phyloP scores from a whole-genome alignment of 2,113 vertebrate species.

The Gracilinanus agilis region DNA sequence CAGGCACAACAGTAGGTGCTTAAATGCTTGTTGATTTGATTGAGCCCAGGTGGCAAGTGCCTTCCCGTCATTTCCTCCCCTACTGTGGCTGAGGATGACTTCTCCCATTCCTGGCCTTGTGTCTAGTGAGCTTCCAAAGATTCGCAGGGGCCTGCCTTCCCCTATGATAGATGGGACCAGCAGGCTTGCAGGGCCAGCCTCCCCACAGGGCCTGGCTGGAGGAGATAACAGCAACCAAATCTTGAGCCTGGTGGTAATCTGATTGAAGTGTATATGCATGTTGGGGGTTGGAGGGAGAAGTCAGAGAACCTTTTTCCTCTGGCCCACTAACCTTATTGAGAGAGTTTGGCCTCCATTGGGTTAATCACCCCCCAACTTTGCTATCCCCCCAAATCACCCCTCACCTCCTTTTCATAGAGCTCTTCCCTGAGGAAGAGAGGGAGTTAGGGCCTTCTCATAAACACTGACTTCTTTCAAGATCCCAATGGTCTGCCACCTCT shows the following conservation, averaged over 20 bases:
- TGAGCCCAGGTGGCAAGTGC: background rate
- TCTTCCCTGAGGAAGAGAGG: background rate
- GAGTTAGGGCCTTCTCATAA: background rate
- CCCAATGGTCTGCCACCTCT: background rate
- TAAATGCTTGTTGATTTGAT: background rate
- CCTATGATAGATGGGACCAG: background rate
- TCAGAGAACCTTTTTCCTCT: background rate
- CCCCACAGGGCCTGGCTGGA: background rate
- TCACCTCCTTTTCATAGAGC: background rate
- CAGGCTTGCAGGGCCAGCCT: background rate
- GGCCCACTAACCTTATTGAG: background rate
- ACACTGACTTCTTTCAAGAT: background rate
- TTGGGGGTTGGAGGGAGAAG: too few relatives aligned
- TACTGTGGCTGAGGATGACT: background rate
- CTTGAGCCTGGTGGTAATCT: background rate
- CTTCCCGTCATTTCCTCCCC: accelerated
- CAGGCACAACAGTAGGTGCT: background rate
- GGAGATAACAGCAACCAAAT: background rate
- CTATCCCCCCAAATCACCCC: background rate
- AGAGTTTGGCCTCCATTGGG: background rate
- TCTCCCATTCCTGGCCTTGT: background rate
- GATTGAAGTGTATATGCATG: accelerated
- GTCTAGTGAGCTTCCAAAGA: background rate
- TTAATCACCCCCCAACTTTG: background rate
- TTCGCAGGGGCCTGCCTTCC: background rate